Conservation (phyloP, 2,797 vertebrate genomes). For the Petrocephalus sullivani region DNA sequence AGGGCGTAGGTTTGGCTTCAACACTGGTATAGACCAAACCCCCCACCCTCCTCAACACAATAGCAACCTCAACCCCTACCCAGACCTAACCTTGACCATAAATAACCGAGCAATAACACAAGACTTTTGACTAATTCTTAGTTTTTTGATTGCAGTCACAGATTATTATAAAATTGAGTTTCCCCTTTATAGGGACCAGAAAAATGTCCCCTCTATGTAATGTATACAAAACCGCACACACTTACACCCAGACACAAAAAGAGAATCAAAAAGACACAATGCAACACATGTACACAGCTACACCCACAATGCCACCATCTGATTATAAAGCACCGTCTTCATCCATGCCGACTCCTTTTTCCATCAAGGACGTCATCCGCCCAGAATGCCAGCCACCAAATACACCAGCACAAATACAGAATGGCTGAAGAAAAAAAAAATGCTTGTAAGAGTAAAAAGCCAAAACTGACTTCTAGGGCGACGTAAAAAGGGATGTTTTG, state of each 20-base stretch:
- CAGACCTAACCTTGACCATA: background rate
- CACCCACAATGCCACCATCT: background rate
- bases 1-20: background rate
- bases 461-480: background rate
- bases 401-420: background rate
- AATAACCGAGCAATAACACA: background rate
- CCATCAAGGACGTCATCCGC: background rate
- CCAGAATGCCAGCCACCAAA: background rate
- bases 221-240: background rate
- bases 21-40: background rate
- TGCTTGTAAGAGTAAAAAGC: background rate
- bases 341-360: background rate
- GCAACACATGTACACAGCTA: background rate
- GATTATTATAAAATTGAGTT: background rate
- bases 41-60: background rate
- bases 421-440: background rate
- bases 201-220: background rate
- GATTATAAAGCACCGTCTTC: background rate
- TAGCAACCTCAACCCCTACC: background rate
- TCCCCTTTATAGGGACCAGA: background rate
- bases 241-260: background rate
- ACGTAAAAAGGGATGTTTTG: slow-evolving; percentile 10
- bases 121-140: background rate
- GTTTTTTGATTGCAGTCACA: background rate
- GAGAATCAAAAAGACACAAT: background rate